Percentiles rank a stretch among this genome's conserved stretches.
Conservation (phyloP, 2,113 vertebrate genomes). For the Cyanoderma ruficeps region DNA sequence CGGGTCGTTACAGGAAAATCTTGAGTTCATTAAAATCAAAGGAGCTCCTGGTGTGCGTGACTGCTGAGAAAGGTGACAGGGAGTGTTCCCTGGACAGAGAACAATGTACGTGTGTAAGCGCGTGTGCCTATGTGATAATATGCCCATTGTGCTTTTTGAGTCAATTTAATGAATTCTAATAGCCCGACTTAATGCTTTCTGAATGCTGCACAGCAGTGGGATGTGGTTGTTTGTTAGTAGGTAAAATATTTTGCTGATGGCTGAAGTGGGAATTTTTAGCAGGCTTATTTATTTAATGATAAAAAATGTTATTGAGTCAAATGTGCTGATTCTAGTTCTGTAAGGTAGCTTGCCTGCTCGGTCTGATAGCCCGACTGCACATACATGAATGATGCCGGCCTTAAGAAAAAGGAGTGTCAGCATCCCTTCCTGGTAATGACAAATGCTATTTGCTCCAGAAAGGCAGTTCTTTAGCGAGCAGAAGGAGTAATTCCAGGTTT, state of each 20-base stretch:
- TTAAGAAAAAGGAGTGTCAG: slow-evolving; percentile 9
- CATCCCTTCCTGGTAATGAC: not conserved
- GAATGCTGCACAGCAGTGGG: not conserved
- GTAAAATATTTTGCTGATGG: slow-evolving; percentile 23
- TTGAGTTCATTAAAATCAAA: slow-evolving; percentile 46
- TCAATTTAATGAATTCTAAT: slow-evolving; percentile 41
- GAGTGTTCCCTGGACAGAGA: not conserved
- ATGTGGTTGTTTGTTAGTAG: not conserved
- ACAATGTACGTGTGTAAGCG: not conserved
- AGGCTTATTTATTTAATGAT: slow-evolving; percentile 30
- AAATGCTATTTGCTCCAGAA: not conserved
- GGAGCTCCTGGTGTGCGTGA: not conserved
- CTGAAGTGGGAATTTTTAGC: slow-evolving; percentile 20
- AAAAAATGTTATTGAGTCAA: slow-evolving; percentile 21
- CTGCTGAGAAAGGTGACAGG: not conserved
- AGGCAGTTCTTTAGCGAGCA: not conserved
- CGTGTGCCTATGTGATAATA: not conserved
- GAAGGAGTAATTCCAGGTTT: not conserved
- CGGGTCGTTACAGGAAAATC: not conserved
- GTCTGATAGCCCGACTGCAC: not conserved
- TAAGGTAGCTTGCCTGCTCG: not conserved
- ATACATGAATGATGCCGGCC: not conserved
- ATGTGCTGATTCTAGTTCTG: slow-evolving; percentile 18
- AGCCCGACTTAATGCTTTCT: not conserved
- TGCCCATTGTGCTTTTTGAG: slow-evolving; percentile 14